Percentiles rank a stretch among this genome's conserved stretches.
Conservation (phyloP, 1,140 invertebrate genomes). For the Anastrepha ludens region DNA sequence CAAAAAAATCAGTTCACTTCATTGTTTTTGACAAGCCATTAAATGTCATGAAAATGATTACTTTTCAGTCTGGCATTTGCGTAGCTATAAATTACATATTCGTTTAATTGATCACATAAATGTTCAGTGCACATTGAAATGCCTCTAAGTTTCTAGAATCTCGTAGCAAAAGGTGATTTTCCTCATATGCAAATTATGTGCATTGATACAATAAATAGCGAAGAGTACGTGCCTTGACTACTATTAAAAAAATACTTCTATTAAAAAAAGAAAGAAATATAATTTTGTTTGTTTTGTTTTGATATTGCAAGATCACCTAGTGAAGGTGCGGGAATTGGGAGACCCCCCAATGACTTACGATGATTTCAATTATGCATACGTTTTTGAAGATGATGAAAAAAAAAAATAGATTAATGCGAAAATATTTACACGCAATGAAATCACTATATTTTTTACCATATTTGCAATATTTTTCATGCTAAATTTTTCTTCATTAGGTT, state of each 20-base stretch:
- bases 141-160: neutral
- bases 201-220: neutral
- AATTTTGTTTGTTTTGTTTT: no score
- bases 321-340: no score
- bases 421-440: no score
- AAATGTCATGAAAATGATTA: neutral
- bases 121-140: neutral
- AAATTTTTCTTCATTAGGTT: no score
- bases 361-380: no score
- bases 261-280: neutral
- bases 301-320: no score
- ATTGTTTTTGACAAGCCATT: constrained; percentile 29
- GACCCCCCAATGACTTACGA: no score
- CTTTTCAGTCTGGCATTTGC: neutral
- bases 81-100: neutral
- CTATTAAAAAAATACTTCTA: neutral
- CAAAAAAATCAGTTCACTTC: neutral
- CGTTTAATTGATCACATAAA: neutral
- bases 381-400: no score
- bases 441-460: no score
- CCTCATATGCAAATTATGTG: neutral
- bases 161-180: neutral
- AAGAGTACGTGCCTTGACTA: neutral
- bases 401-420: no score
- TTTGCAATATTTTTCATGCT: no score